Conservation (phyloP, 2,113 vertebrate genomes). For the Salvator merianae region DNA sequence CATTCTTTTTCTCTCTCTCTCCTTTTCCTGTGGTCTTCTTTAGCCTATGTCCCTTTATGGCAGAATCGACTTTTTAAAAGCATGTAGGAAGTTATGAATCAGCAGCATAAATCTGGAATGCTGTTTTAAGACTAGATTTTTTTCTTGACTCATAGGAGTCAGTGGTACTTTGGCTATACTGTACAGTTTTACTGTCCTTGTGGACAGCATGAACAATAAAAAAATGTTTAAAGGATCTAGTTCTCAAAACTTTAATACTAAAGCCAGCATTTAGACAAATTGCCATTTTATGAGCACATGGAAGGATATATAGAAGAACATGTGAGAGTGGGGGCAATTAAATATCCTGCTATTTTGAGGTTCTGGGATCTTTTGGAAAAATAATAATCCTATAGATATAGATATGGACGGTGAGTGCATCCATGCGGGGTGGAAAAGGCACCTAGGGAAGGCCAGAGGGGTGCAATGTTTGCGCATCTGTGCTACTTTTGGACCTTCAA, state of each 20-base stretch:
- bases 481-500: too few relatives aligned
- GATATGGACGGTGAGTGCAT: background rate
- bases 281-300: constrained; percentile 26
- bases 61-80: constrained; percentile 50
- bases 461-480: too few relatives aligned
- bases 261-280: too few relatives aligned
- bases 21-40: constrained; percentile 36
- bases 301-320: constrained; percentile 45
- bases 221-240: constrained; percentile 22
- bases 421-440: too few relatives aligned
- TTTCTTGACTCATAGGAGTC: constrained; percentile 69
- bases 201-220: constrained; percentile 62
- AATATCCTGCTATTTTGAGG: constrained; percentile 24
- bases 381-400: constrained; percentile 11
- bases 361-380: background rate
- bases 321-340: constrained; percentile 20
- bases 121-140: constrained; percentile 63
- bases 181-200: constrained; percentile 54
- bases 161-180: constrained; percentile 60
- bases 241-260: too few relatives aligned
- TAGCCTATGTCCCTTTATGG: constrained; percentile 57
- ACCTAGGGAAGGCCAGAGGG: too few relatives aligned
- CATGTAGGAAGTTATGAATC: constrained; percentile 80
- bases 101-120: constrained; percentile 70
- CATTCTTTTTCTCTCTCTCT: background rate